A percentile compares a stretch with the other conserved stretches of the same genome.
phyloP scores from a whole-genome alignment of 2,888 invertebrate genomes.

The Pollenia angustigena region DNA sequence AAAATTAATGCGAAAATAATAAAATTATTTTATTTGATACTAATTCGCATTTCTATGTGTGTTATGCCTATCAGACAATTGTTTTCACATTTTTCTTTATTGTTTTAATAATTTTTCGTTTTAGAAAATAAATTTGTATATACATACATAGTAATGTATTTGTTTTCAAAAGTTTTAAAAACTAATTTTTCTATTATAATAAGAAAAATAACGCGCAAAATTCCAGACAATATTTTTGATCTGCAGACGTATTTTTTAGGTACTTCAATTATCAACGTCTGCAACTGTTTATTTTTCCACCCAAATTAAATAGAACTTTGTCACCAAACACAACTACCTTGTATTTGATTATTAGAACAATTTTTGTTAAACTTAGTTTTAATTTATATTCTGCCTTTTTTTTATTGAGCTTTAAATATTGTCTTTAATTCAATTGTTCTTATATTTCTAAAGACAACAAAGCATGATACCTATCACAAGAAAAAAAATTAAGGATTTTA shows the following conservation, averaged over 20 bases:
- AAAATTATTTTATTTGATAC: conserved; percentile 1
- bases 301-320: neutral
- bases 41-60: conserved; percentile 11
- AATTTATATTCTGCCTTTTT: neutral
- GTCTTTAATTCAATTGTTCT: too few species aligned
- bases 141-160: neutral
- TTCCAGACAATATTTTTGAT: neutral
- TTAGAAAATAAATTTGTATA: neutral
- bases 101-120: neutral
- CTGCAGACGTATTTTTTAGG: neutral
- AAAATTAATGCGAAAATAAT: neutral
- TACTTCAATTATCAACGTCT: neutral
- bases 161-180: neutral
- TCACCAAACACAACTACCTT: neutral
- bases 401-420: neutral
- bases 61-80: conserved; percentile 25
- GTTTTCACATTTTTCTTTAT: neutral
- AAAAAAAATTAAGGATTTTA: too few species aligned
- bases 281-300: neutral
- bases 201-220: neutral
- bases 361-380: neutral
- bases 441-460: too few species aligned
- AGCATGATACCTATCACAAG: too few species aligned
- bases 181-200: neutral
- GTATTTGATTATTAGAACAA: too few species aligned